phyloP scores from a whole-genome alignment of 2,888 invertebrate genomes.

The Xylocampa areola region DNA sequence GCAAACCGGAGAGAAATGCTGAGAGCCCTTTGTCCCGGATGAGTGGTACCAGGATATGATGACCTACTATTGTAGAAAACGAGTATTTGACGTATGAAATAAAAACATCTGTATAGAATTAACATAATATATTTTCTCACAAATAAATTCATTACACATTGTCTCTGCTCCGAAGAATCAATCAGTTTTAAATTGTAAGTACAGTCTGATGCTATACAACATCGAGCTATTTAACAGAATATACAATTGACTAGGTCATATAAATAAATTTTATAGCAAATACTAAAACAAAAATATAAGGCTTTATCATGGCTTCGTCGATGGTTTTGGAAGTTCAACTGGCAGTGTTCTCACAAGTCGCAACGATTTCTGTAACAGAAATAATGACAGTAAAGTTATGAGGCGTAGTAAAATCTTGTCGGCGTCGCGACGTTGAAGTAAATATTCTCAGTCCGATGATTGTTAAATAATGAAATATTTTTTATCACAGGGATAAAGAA shows the following conservation, averaged over 20 bases:
- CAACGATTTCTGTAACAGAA: slow-evolving; percentile 79
- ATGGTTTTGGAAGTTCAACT: slow-evolving; percentile 50
- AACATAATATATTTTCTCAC: slow-evolving; percentile 21
- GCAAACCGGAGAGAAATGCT: too few species aligned
- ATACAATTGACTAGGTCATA: slow-evolving; percentile 54
- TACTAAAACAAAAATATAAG: slow-evolving; percentile 14
- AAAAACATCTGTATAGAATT: slow-evolving; percentile 5
- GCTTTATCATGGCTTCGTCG: slow-evolving; percentile 16
- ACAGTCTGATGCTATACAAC: slow-evolving; percentile 13
- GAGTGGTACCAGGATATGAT: too few species aligned
- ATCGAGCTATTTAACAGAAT: slow-evolving; percentile 22
- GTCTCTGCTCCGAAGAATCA: neutral
- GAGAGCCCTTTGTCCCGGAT: too few species aligned
- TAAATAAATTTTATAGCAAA: slow-evolving; percentile 31
- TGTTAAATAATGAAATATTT: too few species aligned
- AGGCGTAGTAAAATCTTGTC: too few species aligned
- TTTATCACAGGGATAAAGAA: too few species aligned
- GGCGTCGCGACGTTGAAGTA: too few species aligned
- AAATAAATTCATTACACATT: slow-evolving; percentile 27
- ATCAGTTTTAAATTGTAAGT: slow-evolving; percentile 33
- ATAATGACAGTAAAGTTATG: neutral
- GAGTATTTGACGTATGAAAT: slow-evolving; percentile 5
- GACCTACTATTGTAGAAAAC: too few species aligned
- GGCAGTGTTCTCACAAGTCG: slow-evolving; percentile 69
- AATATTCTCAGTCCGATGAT: too few species aligned